Conservation (phyloP, 2,888 invertebrate species). For the Oscheius sp. region DNA sequence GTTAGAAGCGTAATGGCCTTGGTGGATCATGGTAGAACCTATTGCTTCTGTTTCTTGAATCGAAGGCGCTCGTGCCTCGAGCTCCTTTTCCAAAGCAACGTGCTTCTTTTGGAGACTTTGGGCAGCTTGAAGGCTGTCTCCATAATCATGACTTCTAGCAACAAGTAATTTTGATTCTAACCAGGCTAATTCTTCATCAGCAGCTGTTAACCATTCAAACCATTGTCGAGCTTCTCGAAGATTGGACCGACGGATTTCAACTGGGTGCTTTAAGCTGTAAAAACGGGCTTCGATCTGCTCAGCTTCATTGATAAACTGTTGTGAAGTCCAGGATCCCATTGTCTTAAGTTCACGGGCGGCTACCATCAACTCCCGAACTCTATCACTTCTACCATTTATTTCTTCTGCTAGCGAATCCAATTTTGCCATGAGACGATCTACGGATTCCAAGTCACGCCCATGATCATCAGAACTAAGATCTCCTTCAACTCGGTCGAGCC, state of each 20-base stretch:
- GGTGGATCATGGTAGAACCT: slow-evolving; percentile 57
- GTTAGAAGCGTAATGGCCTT: slow-evolving; percentile 83
- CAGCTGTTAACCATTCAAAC: slow-evolving; percentile 89
- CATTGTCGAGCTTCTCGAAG: slow-evolving; percentile 87
- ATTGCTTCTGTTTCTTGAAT: slow-evolving; percentile 52
- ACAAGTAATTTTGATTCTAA: slow-evolving; percentile 86
- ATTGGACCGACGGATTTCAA: slow-evolving; percentile 78
- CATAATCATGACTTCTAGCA: slow-evolving; percentile 94
- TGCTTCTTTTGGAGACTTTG: slow-evolving; percentile 93
- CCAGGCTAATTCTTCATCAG: slow-evolving; percentile 92
- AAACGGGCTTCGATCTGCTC: slow-evolving; percentile 80
- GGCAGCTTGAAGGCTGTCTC: slow-evolving; percentile 78
- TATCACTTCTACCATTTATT: slow-evolving; percentile 56
- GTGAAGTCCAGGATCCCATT: slow-evolving; percentile 40
- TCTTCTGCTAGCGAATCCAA: slow-evolving; percentile 72
- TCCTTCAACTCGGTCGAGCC: slow-evolving; percentile 74
- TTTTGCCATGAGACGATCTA: slow-evolving; percentile 79
- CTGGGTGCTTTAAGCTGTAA: slow-evolving; percentile 75
- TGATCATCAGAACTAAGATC: slow-evolving; percentile 82
- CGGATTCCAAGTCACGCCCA: slow-evolving; percentile 88
- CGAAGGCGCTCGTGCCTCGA: slow-evolving; percentile 56
- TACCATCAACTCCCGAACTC: slow-evolving; percentile 58
- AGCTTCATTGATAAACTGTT: slow-evolving; percentile 75
- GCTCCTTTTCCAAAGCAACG: slow-evolving; percentile 82
- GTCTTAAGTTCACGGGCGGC: slow-evolving; percentile 71